A percentile compares a stretch with the other conserved stretches of the same genome.
Evolutionary conservation across 2,888 invertebrate genomes (phyloP).

Genomic region (Bombyx huttoni): DNA sequence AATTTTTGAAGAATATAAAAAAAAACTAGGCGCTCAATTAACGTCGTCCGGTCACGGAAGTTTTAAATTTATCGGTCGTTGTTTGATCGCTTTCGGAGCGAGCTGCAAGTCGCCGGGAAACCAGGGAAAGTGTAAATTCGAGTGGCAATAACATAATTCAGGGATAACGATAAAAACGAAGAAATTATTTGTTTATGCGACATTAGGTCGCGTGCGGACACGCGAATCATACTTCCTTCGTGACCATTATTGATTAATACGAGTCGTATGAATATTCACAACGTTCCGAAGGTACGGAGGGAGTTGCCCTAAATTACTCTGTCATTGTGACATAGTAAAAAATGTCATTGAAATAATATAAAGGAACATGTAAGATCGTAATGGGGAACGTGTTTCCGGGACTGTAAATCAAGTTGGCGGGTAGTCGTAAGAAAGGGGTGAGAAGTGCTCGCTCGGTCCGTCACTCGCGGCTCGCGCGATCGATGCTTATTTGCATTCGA

Average conservation of each 20-base stretch:
- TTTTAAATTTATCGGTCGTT: conserved; percentile 48
- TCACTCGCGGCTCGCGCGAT: conserved; percentile 50
- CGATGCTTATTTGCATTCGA: conserved; percentile 68
- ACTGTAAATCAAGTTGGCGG: conserved; percentile 66
- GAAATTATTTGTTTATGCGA: conserved; percentile 70
- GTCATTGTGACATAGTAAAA: conserved; percentile 66
- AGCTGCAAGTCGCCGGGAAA: conserved; percentile 10
- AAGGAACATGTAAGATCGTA: conserved; percentile 48
- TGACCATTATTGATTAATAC: conserved; percentile 68
- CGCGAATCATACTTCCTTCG: conserved; percentile 69
- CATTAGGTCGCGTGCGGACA: conserved; percentile 67
- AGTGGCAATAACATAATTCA: conserved; percentile 43
- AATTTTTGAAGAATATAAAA: conserved; percentile 59
- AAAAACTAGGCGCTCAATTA: conserved; percentile 52
- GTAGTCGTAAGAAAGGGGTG: conserved; percentile 69
- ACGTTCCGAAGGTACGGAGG: conserved; percentile 60
- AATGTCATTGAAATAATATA: conserved; percentile 49
- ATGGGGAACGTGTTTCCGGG: conserved; percentile 58
- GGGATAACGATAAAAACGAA: conserved; percentile 56
- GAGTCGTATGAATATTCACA: conserved; percentile 69
- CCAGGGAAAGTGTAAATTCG: conserved; percentile 33
- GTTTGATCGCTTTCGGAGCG: conserved; percentile 41
- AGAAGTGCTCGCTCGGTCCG: conserved; percentile 62
- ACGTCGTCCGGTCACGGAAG: conserved; percentile 62
- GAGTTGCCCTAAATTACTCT: conserved; percentile 67